phyloP scores from a whole-genome alignment of 2,888 invertebrate species.

The Micoletzkya japonica region DNA sequence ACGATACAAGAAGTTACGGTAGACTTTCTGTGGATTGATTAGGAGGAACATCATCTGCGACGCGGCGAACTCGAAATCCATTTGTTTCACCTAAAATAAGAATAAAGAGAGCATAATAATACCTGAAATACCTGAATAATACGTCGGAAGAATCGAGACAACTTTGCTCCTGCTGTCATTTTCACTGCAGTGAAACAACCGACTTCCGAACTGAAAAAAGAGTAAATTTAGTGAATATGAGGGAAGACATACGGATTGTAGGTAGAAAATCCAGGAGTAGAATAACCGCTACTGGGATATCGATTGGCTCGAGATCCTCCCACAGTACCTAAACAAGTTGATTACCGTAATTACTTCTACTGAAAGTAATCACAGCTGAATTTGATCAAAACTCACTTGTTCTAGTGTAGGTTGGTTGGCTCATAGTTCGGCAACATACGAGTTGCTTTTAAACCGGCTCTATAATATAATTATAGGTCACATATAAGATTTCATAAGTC shows the following conservation, averaged over 20 bases:
- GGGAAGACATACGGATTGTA: slow-evolving; percentile 34
- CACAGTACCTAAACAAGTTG: slow-evolving; percentile 17
- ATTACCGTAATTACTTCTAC: too few species aligned
- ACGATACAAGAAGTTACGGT: slow-evolving; percentile 93
- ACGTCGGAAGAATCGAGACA: slow-evolving; percentile 55
- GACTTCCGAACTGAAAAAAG: slow-evolving; percentile 31
- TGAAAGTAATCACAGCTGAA: too few species aligned
- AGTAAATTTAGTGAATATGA: neutral
- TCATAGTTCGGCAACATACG: slow-evolving; percentile 14
- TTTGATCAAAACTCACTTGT: slow-evolving; percentile 4
- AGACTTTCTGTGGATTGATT: slow-evolving; percentile 88
- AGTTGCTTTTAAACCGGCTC: too few species aligned
- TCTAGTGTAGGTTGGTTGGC: slow-evolving; percentile 20
- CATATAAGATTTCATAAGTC: too few species aligned
- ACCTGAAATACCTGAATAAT: slow-evolving; percentile 41
- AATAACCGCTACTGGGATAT: slow-evolving; percentile 49
- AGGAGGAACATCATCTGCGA: slow-evolving; percentile 99
- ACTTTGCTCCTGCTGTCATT: slow-evolving; percentile 61
- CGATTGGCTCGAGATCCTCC: slow-evolving; percentile 15
- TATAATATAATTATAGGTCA: too few species aligned
- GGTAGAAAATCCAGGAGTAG: slow-evolving; percentile 55
- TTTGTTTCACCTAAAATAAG: slow-evolving; percentile 75
- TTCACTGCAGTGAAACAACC: slow-evolving; percentile 57
- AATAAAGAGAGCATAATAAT: neutral
- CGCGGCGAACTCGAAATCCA: slow-evolving; percentile 99